Conservation (phyloP, 2,888 invertebrate genomes). For the Pseudoips prasinana region DNA sequence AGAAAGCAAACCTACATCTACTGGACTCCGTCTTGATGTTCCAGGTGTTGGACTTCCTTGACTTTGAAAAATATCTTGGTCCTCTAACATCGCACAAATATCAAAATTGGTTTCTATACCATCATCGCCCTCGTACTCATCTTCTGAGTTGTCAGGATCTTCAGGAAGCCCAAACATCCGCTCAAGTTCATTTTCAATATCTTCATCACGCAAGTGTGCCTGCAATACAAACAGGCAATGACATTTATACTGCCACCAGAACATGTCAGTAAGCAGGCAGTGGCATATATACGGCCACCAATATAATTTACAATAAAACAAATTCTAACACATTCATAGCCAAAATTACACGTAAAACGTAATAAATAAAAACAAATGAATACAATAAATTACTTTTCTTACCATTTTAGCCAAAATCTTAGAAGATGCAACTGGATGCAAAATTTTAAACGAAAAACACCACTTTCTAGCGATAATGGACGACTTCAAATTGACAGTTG, state of each 20-base stretch:
- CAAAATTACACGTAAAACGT: too few relatives aligned
- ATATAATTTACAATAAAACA: constrained; percentile 3
- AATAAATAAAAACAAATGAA: too few relatives aligned
- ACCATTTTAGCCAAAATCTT: too few relatives aligned
- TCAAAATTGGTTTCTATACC: constrained; percentile 6
- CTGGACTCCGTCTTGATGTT: constrained; percentile 6
- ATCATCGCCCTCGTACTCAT: constrained; percentile 13
- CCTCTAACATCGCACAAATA: constrained; percentile 6
- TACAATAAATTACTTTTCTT: too few relatives aligned
- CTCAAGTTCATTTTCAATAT: constrained; percentile 17
- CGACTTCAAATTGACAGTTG: too few relatives aligned
- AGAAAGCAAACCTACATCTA: constrained; percentile 1
- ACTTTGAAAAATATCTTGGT: constrained; percentile 6
- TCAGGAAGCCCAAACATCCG: constrained; percentile 22
- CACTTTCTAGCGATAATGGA: too few relatives aligned
- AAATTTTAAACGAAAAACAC: too few relatives aligned
- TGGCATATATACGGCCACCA: constrained; percentile 4
- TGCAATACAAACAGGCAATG: constrained; percentile 5
- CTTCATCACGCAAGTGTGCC: constrained; percentile 7
- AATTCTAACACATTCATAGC: too few relatives aligned
- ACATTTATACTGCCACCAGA: constrained; percentile 5
- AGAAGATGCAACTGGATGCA: too few relatives aligned
- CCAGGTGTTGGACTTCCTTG: constrained; percentile 7
- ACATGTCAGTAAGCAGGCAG: constrained; percentile 2
- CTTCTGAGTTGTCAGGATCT: constrained; percentile 15